Base-by-base conservation (phyloP, 1,140 invertebrate genomes). In the Heliconius congener region DNA sequence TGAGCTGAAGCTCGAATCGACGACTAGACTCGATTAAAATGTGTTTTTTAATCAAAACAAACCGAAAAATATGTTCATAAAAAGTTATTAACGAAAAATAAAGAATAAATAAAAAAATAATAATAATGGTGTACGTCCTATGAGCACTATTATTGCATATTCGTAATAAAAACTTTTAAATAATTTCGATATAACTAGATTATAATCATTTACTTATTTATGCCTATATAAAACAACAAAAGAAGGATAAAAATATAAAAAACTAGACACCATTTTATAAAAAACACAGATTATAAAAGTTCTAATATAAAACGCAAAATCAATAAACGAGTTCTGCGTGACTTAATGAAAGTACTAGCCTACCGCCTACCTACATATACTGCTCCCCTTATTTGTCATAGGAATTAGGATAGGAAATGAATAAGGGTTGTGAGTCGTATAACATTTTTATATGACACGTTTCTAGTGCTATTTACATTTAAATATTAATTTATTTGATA, bases 351-450 rank as follows among this genome's bases (percentile, higher is more conserved):
- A 66, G 60, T 30, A 66, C 19, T n/a, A 23, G n/a, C 60, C 60
- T 66, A 66, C 23, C 27, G 9, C 11, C 60, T 66, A 66, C 9
- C 23, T 30, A 66, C 23, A 66, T 66, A 13, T 27, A 3, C 60
- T 66, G 60, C 60, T 27, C n/a, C 37, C 60, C 60, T 66, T 66
- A 66, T 66, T 66, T 66, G 60, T 66, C 60, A 66, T 30, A 66
- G 23, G 23, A 30, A 66, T 66, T 66, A 66, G 60, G 60, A 66
- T 66, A 66, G 9, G 60, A 27, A 27, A 66, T 66, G 19, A 30
- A 66, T 66, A 66, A 66, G 60, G 60, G 60, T 30, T 66, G 60
- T 27, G 55, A 13, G n/a, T 13, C 27, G 23, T 30, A 18, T 66
- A 23, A 57, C 19, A 11, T 19, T 52, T 19, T 52, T 18, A 8